Percentiles rank a stretch among this genome's conserved stretches.
Evolutionary conservation across 2,113 vertebrate species (phyloP).

Genomic region (Tachysurus fulvidraco): DNA sequence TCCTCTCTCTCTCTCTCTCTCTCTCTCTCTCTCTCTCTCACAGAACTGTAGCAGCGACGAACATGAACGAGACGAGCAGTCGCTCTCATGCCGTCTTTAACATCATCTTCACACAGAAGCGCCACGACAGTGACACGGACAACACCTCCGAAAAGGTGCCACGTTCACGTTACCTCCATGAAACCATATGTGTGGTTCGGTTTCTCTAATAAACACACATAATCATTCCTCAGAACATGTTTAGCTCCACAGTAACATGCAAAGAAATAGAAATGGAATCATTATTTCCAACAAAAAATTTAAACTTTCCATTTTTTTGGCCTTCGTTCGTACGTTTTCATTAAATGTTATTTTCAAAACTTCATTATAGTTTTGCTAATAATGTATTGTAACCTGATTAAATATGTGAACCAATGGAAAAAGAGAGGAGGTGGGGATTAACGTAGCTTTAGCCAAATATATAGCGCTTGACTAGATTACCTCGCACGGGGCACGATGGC

Average conservation of each 20-base stretch:
- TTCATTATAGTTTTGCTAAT: too few relatives aligned
- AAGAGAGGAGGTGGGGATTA: not conserved
- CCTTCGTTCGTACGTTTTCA: too few relatives aligned
- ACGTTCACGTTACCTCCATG: not conserved
- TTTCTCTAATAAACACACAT: not conserved
- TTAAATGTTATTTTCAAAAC: too few relatives aligned
- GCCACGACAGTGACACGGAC: slow-evolving; percentile 81
- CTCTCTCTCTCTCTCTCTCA: too few relatives aligned
- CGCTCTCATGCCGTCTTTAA: slow-evolving; percentile 97
- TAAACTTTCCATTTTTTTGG: too few relatives aligned
- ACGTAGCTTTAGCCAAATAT: not conserved
- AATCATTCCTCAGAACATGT: too few relatives aligned
- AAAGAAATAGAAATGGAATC: too few relatives aligned
- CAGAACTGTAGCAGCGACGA: slow-evolving; percentile 96
- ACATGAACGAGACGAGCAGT: slow-evolving; percentile 99
- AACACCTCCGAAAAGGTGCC: slow-evolving; percentile 90
- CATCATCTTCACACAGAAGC: slow-evolving; percentile 98
- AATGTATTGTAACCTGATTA: not conserved
- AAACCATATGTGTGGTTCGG: not conserved
- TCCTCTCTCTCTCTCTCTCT: not conserved
- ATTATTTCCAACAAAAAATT: too few relatives aligned
- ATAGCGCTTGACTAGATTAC: not conserved
- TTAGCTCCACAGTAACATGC: too few relatives aligned
- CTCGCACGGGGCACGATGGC: too few relatives aligned
- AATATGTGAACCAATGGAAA: not conserved